phyloP scores from a whole-genome alignment of 1,140 invertebrate genomes.

The Hycleus phaleratus region DNA sequence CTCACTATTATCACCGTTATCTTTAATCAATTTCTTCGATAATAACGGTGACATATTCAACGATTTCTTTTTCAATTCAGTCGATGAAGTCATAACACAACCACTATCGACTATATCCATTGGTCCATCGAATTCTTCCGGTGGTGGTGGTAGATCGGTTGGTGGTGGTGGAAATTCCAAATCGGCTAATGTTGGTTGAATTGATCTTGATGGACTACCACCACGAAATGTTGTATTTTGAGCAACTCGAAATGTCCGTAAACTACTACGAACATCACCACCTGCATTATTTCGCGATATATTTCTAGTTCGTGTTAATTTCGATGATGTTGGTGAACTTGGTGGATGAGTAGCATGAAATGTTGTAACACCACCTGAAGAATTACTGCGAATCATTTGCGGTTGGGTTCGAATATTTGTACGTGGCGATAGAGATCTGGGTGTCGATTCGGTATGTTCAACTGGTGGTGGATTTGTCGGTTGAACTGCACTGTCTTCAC shows the following conservation, averaged over 20 bases:
- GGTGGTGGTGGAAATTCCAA: constrained; percentile 81
- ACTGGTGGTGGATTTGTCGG: constrained; percentile 34
- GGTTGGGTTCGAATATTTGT: constrained; percentile 56
- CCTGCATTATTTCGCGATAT: constrained; percentile 37
- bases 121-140: constrained; percentile 50
- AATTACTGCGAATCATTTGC: constrained; percentile 79
- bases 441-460: constrained; percentile 28
- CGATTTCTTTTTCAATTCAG: constrained; percentile 41
- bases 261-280: constrained; percentile 34
- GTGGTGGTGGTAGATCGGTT: constrained; percentile 65
- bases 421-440: constrained; percentile 45
- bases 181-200: constrained; percentile 62
- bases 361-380: constrained; percentile 66
- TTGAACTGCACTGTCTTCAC: constrained; percentile 42
- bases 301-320: constrained; percentile 45
- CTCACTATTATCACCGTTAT: constrained; percentile 30
- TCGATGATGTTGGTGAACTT: constrained; percentile 48
- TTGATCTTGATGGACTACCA: constrained; percentile 50
- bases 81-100: constrained; percentile 37
- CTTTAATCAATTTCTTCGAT: constrained; percentile 29
- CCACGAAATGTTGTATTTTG: constrained; percentile 48
- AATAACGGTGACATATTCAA: constrained; percentile 40
- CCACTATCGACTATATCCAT: constrained; percentile 34
- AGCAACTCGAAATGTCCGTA: constrained; percentile 46
- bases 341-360: constrained; percentile 52